Conservation (phyloP, 2,888 invertebrate species). For the Hydroisotoma schaefferi region DNA sequence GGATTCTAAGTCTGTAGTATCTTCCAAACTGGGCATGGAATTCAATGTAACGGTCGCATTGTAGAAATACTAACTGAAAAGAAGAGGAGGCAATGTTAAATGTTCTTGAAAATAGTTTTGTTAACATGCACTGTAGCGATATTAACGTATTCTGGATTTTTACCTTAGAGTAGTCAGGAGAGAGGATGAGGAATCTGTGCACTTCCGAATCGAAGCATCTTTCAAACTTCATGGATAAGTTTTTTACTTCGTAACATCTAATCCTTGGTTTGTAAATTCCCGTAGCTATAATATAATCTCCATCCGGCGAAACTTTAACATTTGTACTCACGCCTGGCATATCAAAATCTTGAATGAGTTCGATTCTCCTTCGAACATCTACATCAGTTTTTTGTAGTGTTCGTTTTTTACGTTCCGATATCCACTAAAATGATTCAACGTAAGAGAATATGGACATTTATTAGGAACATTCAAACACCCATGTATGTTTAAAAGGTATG, state of each 20-base stretch:
- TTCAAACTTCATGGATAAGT: conserved; percentile 95
- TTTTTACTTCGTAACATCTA: conserved; percentile 92
- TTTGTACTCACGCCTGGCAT: conserved; percentile 93
- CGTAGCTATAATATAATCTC: conserved; percentile 84
- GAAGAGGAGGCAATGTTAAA: conserved; percentile 30
- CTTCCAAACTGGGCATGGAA: conserved; percentile 92
- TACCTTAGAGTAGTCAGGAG: conserved; percentile 95
- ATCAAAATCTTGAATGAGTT: conserved; percentile 97
- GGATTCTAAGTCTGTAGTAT: conserved; percentile 85
- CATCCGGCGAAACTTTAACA: conserved; percentile 81
- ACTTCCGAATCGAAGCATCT: conserved; percentile 96
- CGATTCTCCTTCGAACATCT: conserved; percentile 83
- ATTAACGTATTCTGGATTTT: neutral
- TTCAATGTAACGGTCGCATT: conserved; percentile 88
- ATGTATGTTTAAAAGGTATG: too few relatives aligned
- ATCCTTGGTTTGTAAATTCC: conserved; percentile 95
- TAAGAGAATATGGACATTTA: too few relatives aligned
- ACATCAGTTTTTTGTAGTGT: conserved; percentile 81
- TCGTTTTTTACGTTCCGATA: conserved; percentile 77
- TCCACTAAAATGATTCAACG: conserved; percentile 83
- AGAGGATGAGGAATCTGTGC: conserved; percentile 84
- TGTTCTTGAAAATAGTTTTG: neutral
- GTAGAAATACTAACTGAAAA: conserved; percentile 78
- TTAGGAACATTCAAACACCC: too few relatives aligned
- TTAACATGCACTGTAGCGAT: conserved; percentile 5